phyloP scores from a whole-genome alignment of 2,797 vertebrate genomes.

The Pangasius djambal region DNA sequence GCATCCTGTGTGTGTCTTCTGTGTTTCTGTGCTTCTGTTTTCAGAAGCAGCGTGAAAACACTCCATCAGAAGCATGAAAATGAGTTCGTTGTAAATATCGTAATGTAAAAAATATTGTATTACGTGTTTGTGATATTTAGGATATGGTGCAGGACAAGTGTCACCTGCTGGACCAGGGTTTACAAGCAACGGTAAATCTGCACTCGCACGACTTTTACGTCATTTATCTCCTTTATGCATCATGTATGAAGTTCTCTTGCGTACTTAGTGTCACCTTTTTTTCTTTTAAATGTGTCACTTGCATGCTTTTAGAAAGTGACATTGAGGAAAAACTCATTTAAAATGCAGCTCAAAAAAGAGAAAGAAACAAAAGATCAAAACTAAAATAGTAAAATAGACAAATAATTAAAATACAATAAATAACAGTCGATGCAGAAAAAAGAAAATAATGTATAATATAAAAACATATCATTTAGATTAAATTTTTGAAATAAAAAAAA shows the following conservation, averaged over 20 bases:
- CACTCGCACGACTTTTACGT: background rate
- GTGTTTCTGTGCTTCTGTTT: background rate
- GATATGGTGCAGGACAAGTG: conserved; percentile 12
- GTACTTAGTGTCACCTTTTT: background rate
- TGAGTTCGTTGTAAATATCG: background rate
- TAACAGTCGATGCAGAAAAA: too few species aligned
- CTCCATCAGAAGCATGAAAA: background rate
- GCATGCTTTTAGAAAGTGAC: background rate
- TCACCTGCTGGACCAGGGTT: background rate
- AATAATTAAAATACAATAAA: background rate
- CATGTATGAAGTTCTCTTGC: background rate
- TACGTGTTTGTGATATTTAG: conserved; percentile 16
- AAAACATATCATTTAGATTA: background rate
- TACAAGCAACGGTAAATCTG: background rate
- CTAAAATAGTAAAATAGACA: background rate
- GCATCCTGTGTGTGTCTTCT: background rate
- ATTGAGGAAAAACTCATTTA: background rate
- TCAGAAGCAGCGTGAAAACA: background rate
- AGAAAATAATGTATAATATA: background rate
- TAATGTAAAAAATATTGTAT: background rate
- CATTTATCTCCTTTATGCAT: background rate
- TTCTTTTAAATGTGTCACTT: background rate
- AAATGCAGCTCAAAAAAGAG: background rate
- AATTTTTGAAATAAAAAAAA: background rate
- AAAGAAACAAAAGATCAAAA: background rate